phyloP scores from a whole-genome alignment of 1,140 invertebrate species.

The Trachymyrmex septentrionalis region DNA sequence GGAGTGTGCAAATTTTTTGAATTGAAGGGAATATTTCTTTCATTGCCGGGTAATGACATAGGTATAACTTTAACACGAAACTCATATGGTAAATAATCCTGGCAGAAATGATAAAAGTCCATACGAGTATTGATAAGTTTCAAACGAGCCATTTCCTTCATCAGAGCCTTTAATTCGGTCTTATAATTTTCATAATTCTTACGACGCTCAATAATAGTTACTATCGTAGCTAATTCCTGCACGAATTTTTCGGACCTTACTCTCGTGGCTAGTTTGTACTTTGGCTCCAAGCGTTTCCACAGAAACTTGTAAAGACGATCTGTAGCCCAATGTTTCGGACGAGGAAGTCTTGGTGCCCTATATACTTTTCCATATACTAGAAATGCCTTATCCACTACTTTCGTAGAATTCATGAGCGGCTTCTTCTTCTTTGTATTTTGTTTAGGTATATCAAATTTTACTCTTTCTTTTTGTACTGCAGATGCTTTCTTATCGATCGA shows the following conservation, averaged over 20 bases:
- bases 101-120: slow-evolving; percentile 81
- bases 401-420: background rate
- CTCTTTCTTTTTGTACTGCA: background rate
- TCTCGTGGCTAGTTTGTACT: slow-evolving; percentile 69
- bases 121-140: slow-evolving; percentile 73
- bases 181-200: slow-evolving; percentile 77
- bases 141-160: slow-evolving; percentile 78
- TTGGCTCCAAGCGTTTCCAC: slow-evolving; percentile 79
- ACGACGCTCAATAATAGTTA: slow-evolving; percentile 50
- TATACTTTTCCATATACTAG: slow-evolving; percentile 78
- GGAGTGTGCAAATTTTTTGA: slow-evolving; percentile 65
- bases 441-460: background rate
- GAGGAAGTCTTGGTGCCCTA: slow-evolving; percentile 76
- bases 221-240: slow-evolving; percentile 55
- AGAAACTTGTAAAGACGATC: slow-evolving; percentile 79
- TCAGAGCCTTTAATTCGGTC: slow-evolving; percentile 67
- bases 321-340: slow-evolving; percentile 78
- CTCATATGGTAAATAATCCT: slow-evolving; percentile 79
- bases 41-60: slow-evolving; percentile 79
- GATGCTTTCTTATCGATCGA: background rate
- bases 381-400: slow-evolving; percentile 74
- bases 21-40: slow-evolving; percentile 77
- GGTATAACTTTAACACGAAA: slow-evolving; percentile 79
- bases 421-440: background rate
- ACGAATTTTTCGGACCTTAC: slow-evolving; percentile 79